Evolutionary conservation across 2,797 vertebrate genomes (phyloP), one percentile per base, ranked within the genome.

Genomic region (Oceanodroma leucorhoa): DNA sequence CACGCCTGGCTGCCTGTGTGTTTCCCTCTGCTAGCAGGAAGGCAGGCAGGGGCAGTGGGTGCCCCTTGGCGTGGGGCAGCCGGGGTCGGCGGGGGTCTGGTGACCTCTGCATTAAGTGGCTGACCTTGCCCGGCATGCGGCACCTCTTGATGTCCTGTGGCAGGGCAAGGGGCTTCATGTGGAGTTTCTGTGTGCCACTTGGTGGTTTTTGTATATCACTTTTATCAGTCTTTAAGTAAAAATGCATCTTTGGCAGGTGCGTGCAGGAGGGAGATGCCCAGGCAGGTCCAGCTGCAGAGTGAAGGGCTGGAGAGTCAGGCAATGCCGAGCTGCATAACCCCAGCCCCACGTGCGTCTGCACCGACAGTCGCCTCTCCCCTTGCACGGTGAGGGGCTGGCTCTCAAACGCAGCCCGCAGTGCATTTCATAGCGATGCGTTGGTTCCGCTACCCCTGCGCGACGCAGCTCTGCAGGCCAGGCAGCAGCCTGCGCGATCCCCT

Each of bases 81-180:
- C 1, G 0, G 40, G 22, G 17, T 67, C 2, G 1, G 26, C 1
- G 1, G 16, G 46, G 5, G 2, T 27, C 48, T 55, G 55, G 10
- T 45, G 45, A 23, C 50, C 26, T 53, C 51, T 6, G 1, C 26
- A 2, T 57, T 6, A 43, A 48, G 15, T 3, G 3, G 1, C 41
- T 27, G 58, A 36, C 58, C 34, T 54, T 83, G 45, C 69, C 24
- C 0, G 0, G 20, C 6, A 3, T 40, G n/a, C 9, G 8, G 43
- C 55, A 80, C 0, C 20, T 65, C 43, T 58, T 26, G 32, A 29
- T 54, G 24, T 19, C 61, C 29, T 1, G 0, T 18, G n/a, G 61
- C 51, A 51, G 36, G 27, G 17, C 9, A 70, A 40, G 40, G 24
- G 32, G 18, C 50, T 89, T 64, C 2, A 0, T 1, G 1, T 14